Evolutionary conservation across 1,140 invertebrate genomes (phyloP).

Genomic region (Tachypleus tridentatus): DNA sequence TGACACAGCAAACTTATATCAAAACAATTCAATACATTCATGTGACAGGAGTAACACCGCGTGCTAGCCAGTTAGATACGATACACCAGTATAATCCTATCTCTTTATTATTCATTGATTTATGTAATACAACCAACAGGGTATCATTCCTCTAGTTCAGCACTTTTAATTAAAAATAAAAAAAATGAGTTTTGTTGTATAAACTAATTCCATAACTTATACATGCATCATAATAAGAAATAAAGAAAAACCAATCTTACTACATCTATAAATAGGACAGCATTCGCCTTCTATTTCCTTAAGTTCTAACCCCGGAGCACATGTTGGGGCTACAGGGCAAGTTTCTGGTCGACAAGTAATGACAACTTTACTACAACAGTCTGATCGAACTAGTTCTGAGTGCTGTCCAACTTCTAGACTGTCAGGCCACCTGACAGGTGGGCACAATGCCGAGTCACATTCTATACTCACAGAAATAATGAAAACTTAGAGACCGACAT

Average conservation of each 20-base stretch:
- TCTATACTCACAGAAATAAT: conserved; percentile 4
- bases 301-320: conserved; percentile 44
- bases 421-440: conserved; percentile 7
- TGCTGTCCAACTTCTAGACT: conserved; percentile 40
- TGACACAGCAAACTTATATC: too few species aligned
- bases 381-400: conserved; percentile 41
- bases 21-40: too few species aligned
- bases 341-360: conserved; percentile 45
- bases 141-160: too few species aligned
- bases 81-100: too few species aligned
- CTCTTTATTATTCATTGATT: too few species aligned
- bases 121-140: too few species aligned
- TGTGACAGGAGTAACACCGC: too few species aligned
- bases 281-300: conserved; percentile 40
- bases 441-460: conserved; percentile 17
- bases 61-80: too few species aligned
- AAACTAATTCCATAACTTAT: background rate
- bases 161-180: too few species aligned
- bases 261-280: conserved; percentile 51
- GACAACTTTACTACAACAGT: conserved; percentile 52
- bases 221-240: background rate
- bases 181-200: background rate
- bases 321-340: conserved; percentile 45
- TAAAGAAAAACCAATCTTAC: conserved; percentile 32
- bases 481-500: too few species aligned